These are phyloP conservation scores for Eurytoma californica DNA, from an alignment of 2,888 invertebrate genomes.

Conservation along the genomic window DNA sequence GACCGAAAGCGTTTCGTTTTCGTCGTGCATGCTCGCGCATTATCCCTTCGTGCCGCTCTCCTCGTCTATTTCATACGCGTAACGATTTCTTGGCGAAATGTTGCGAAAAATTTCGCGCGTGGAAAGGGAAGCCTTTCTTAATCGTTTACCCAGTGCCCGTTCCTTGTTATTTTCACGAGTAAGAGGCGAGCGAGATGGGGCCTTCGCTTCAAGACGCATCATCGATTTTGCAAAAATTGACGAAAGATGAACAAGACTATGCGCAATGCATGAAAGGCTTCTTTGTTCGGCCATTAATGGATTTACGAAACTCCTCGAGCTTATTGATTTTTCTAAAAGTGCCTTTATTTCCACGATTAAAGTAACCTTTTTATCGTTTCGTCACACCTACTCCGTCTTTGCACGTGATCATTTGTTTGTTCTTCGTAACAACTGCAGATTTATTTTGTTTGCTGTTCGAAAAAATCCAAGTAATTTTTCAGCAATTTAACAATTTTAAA, in stretches of 20 bases:
- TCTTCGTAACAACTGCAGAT: too few relatives aligned
- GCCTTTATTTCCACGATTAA: too few relatives aligned
- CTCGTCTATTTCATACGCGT: background rate
- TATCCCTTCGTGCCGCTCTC: background rate
- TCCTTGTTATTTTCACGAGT: slow-evolving; percentile 24
- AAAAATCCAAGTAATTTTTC: too few relatives aligned
- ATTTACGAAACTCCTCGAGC: too few relatives aligned
- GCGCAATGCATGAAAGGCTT: too few relatives aligned
- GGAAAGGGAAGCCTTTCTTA: slow-evolving; percentile 21
- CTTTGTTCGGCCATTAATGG: too few relatives aligned
- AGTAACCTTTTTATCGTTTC: too few relatives aligned
- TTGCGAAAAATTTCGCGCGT: slow-evolving; percentile 19
- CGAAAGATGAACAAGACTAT: background rate
- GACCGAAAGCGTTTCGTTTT: slow-evolving; percentile 11
- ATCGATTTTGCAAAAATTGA: slow-evolving; percentile 24
- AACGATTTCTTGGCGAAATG: background rate
- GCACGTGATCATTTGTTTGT: too few relatives aligned
- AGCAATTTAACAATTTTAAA: too few relatives aligned
- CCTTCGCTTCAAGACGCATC: background rate
- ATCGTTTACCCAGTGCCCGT: slow-evolving; percentile 1
- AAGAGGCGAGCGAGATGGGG: background rate
- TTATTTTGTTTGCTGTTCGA: too few relatives aligned
- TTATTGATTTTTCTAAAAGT: too few relatives aligned
- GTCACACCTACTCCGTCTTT: too few relatives aligned
- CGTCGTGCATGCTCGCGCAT: slow-evolving; percentile 9